Percentiles rank a stretch among this genome's conserved stretches.
These are phyloP conservation scores for Nyctibius grandis DNA, from an alignment of 2,797 vertebrate genomes.

Conservation along the genomic window DNA sequence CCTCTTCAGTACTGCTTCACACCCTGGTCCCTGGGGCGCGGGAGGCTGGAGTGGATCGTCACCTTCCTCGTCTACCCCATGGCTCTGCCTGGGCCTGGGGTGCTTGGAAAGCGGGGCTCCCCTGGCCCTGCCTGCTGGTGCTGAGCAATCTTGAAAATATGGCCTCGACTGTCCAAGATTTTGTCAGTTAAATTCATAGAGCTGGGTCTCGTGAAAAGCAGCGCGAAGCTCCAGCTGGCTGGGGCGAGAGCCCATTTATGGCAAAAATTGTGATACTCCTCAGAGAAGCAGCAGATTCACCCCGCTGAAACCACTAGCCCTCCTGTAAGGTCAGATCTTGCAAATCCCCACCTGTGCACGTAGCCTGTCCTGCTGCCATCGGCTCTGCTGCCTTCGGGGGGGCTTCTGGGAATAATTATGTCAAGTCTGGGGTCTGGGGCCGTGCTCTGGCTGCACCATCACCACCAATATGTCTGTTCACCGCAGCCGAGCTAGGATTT, in stretches of 20 bases:
- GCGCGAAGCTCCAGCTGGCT: neutral
- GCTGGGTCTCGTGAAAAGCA: neutral
- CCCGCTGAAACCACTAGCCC: neutral
- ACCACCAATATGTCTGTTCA: neutral
- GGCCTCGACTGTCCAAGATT: neutral
- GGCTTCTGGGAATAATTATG: neutral
- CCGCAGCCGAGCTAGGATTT: neutral
- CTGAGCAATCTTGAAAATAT: conserved; percentile 20
- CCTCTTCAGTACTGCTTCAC: neutral
- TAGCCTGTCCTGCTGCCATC: neutral
- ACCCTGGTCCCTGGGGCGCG: rapidly evolving
- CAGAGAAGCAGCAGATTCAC: neutral
- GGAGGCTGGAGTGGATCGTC: neutral
- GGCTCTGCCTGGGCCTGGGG: neutral
- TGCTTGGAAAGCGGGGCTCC: neutral
- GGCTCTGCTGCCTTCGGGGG: neutral
- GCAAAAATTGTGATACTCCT: neutral
- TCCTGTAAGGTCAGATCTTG: neutral
- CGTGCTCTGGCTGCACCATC: neutral
- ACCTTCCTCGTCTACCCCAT: neutral
- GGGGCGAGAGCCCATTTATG: neutral
- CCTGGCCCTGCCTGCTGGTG: neutral
- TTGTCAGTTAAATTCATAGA: neutral
- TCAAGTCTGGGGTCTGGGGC: neutral
- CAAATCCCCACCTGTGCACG: neutral